Conservation (phyloP, 2,888 invertebrate species). For the Coleophora deauratella region DNA sequence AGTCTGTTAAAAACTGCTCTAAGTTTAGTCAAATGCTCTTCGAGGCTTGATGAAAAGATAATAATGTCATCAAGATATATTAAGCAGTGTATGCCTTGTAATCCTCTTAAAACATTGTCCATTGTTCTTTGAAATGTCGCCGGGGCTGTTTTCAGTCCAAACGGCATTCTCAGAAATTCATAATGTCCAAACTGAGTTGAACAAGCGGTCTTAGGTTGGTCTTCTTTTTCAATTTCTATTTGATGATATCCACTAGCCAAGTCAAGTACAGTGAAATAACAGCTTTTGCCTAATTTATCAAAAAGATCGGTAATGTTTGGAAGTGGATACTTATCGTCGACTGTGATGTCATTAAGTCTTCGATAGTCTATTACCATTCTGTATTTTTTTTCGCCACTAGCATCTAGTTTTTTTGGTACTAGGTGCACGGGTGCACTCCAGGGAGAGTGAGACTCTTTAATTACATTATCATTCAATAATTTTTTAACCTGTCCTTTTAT, state of each 20-base stretch:
- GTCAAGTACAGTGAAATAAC: constrained; percentile 18
- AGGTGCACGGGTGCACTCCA: constrained; percentile 19
- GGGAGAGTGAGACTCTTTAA: constrained; percentile 24
- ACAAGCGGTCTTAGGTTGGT: constrained; percentile 1
- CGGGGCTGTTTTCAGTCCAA: neutral
- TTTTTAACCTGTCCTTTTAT: constrained; percentile 15
- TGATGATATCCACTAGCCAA: constrained; percentile 3
- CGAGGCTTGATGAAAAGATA: no score
- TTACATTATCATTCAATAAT: constrained; percentile 22
- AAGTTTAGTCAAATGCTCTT: neutral
- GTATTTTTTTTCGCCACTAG: constrained; percentile 16
- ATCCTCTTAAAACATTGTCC: constrained; percentile 14
- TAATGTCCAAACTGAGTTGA: neutral
- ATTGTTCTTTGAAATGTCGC: constrained; percentile 15
- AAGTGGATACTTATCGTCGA: no score
- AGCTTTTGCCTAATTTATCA: constrained; percentile 17
- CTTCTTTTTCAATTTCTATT: constrained; percentile 7
- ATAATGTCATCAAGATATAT: constrained; percentile 30
- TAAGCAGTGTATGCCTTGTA: constrained; percentile 13
- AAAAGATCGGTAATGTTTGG: no score
- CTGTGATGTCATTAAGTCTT: no score
- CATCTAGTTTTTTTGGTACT: constrained; percentile 17
- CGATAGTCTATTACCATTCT: no score
- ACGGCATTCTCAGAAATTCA: neutral
- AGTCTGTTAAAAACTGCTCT: neutral